These are phyloP conservation scores for Blastobasis adustella DNA, from an alignment of 2,888 invertebrate genomes.

Conservation along the genomic window DNA sequence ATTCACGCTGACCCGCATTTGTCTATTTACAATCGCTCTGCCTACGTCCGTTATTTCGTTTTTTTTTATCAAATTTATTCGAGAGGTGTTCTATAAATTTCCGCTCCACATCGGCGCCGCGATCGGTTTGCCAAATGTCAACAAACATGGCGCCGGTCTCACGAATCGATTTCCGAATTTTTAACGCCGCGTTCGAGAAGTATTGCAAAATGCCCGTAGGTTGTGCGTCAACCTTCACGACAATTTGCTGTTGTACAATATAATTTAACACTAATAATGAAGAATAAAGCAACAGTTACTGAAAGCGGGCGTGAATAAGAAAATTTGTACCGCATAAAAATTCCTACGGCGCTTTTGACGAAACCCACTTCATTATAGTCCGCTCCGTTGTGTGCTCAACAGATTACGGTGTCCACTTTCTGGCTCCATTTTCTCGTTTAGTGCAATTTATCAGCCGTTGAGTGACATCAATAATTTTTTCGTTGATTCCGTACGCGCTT, in stretches of 20 bases:
- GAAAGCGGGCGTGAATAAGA: slow-evolving; percentile 31
- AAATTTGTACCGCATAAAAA: slow-evolving; percentile 34
- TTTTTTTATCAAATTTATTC: slow-evolving; percentile 46
- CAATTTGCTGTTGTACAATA: slow-evolving; percentile 4
- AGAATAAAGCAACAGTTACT: neutral
- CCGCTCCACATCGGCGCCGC: slow-evolving; percentile 32
- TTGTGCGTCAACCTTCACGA: slow-evolving; percentile 3
- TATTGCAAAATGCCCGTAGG: neutral
- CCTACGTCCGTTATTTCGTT: slow-evolving; percentile 36
- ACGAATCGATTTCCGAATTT: slow-evolving; percentile 54
- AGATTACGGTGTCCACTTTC: slow-evolving; percentile 37
- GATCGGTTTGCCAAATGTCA: slow-evolving; percentile 49
- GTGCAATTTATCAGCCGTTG: slow-evolving; percentile 60
- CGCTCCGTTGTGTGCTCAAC: slow-evolving; percentile 36
- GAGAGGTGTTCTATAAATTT: slow-evolving; percentile 44
- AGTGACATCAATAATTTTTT: slow-evolving; percentile 68
- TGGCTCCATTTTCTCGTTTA: slow-evolving; percentile 56
- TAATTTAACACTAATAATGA: slow-evolving; percentile 40
- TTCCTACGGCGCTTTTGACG: slow-evolving; percentile 32
- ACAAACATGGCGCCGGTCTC: slow-evolving; percentile 49
- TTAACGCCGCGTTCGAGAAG: slow-evolving; percentile 33
- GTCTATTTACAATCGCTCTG: slow-evolving; percentile 30
- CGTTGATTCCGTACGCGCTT: slow-evolving; percentile 62
- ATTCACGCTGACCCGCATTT: slow-evolving; percentile 36
- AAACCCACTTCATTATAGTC: slow-evolving; percentile 29